Evolutionary conservation across 2,113 vertebrate species (phyloP).

Genomic region (Dicrurus megarhynchus): DNA sequence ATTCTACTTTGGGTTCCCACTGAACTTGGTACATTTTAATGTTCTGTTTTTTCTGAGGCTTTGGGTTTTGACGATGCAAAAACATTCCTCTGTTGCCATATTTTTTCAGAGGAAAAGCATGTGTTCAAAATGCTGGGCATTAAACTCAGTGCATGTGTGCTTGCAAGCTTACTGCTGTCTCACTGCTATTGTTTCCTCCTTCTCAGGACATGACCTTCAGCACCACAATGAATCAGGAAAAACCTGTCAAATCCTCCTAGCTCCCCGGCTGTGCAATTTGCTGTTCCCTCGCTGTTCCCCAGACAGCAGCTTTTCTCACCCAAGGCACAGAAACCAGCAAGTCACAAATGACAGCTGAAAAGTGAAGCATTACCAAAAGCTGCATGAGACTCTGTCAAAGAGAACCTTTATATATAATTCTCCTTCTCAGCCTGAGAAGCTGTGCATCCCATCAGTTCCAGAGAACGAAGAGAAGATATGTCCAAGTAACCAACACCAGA

Average conservation of each 20-base stretch:
- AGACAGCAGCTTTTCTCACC: not conserved
- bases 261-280: conserved; percentile 3
- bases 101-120: not conserved
- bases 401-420: not conserved
- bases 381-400: not conserved
- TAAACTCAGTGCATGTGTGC: not conserved
- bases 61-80: not conserved
- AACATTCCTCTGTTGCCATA: not conserved
- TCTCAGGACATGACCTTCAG: conserved; percentile 57
- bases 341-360: conserved; percentile 20
- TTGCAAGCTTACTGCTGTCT: not conserved
- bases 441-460: not conserved
- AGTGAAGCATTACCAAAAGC: conserved; percentile 29
- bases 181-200: conserved; percentile 1
- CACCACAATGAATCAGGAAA: conserved; percentile 37
- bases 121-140: not conserved
- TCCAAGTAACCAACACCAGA: not conserved
- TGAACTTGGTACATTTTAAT: not conserved
- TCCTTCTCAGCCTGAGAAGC: not conserved
- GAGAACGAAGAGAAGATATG: not conserved
- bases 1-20: not conserved
- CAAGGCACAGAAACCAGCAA: conserved; percentile 22
- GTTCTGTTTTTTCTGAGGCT: not conserved
- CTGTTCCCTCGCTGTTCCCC: not conserved
- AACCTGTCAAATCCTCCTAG: conserved; percentile 19